A percentile compares a stretch with the other conserved stretches of the same genome.
These are phyloP conservation scores for Lucinisca nassula DNA, from an alignment of 2,888 invertebrate species.

Conservation along the genomic window DNA sequence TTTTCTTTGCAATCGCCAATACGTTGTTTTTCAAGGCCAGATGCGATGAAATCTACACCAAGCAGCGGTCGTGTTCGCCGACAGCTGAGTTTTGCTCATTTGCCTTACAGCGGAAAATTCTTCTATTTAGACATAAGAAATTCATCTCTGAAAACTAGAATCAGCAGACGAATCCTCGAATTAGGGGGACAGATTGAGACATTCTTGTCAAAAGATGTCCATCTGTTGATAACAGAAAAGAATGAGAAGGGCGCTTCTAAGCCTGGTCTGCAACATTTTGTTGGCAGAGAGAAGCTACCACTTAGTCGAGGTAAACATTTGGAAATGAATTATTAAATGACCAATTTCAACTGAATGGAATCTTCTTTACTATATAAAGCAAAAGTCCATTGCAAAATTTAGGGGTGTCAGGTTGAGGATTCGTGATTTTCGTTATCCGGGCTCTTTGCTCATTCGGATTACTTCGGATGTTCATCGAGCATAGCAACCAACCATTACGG, in stretches of 20 bases:
- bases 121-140: constrained; percentile 74
- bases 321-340: no score
- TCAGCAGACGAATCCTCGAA: constrained; percentile 55
- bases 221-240: constrained; percentile 68
- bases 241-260: neutral
- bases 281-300: neutral
- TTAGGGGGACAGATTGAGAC: constrained; percentile 72
- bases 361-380: no score
- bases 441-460: no score
- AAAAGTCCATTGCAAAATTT: no score
- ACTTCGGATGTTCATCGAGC: no score
- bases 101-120: constrained; percentile 54
- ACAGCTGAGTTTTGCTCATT: constrained; percentile 66
- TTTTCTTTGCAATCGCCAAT: no score
- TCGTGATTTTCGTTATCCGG: no score
- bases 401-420: no score
- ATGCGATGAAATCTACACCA: constrained; percentile 3
- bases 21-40: no score
- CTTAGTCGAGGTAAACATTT: constrained; percentile 28
- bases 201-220: constrained; percentile 72
- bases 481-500: no score
- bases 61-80: constrained; percentile 58
- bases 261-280: neutral
- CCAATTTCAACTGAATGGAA: no score
- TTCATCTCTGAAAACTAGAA: constrained; percentile 53